Percentiles rank a stretch among this genome's conserved stretches.
These are phyloP conservation scores for Melanotaenia parkinsoni DNA, from an alignment of 2,797 vertebrate species.

Conservation along the genomic window DNA sequence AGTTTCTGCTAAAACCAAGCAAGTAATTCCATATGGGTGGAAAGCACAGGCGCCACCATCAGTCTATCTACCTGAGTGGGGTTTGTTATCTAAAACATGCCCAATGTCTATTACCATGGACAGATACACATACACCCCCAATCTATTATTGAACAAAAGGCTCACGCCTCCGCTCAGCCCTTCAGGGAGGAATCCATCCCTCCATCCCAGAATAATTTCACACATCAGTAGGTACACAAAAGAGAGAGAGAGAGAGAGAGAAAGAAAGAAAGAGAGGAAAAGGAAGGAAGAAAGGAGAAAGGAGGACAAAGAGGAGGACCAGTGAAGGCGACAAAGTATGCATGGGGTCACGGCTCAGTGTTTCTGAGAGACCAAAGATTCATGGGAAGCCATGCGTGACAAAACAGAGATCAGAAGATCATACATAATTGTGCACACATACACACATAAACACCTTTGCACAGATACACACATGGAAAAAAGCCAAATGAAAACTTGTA, in stretches of 20 bases:
- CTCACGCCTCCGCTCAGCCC: slow-evolving; percentile 78
- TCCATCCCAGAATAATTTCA: slow-evolving; percentile 88
- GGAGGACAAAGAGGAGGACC: slow-evolving; percentile 49
- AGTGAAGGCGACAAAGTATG: slow-evolving; percentile 67
- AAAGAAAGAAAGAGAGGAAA: slow-evolving; percentile 59
- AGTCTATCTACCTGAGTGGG: slow-evolving; percentile 72
- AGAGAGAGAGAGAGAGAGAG: slow-evolving; percentile 56
- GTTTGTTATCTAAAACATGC: slow-evolving; percentile 80
- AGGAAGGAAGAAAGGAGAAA: slow-evolving; percentile 25
- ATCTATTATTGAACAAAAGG: slow-evolving; percentile 84
- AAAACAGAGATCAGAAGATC: slow-evolving; percentile 76
- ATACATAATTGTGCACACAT: slow-evolving; percentile 45
- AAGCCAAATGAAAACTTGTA: slow-evolving; percentile 53
- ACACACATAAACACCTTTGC: slow-evolving; percentile 17
- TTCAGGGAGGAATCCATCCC: slow-evolving; percentile 82
- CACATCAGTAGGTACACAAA: slow-evolving; percentile 83
- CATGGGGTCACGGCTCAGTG: slow-evolving; percentile 74
- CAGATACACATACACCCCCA: slow-evolving; percentile 81
- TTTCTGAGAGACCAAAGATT: slow-evolving; percentile 71
- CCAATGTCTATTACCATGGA: slow-evolving; percentile 80
- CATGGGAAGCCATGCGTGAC: slow-evolving; percentile 67
- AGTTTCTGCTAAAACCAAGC: slow-evolving; percentile 56
- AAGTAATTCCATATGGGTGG: slow-evolving; percentile 51
- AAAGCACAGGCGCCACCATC: slow-evolving; percentile 59
- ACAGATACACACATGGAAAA: slow-evolving; percentile 18